Evolutionary conservation across 2,888 invertebrate species (phyloP).

Genomic region (Drosophila mettleri): DNA sequence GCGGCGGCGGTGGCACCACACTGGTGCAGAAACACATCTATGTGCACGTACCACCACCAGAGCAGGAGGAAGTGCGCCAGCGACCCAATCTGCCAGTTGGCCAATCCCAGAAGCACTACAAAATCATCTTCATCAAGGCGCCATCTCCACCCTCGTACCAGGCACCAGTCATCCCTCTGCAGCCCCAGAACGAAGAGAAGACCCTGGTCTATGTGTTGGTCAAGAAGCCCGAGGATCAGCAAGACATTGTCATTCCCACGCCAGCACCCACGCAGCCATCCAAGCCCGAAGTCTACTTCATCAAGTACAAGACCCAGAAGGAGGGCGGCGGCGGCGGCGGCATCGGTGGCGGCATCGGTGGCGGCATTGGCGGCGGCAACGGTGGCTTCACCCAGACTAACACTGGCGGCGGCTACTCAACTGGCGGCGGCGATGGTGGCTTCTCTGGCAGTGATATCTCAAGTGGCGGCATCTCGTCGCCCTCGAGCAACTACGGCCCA

Average conservation of each 20-base stretch:
- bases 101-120: slow-evolving; percentile 94
- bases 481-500: slow-evolving; percentile 88
- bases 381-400: slow-evolving; percentile 45
- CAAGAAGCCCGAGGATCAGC: slow-evolving; percentile 94
- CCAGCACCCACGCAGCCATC: slow-evolving; percentile 92
- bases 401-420: slow-evolving; percentile 58
- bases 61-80: slow-evolving; percentile 90
- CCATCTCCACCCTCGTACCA: slow-evolving; percentile 93
- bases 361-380: slow-evolving; percentile 50
- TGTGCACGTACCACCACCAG: slow-evolving; percentile 95
- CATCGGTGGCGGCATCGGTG: slow-evolving; percentile 60
- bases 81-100: slow-evolving; percentile 88
- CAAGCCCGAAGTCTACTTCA: slow-evolving; percentile 96
- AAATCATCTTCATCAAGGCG: slow-evolving; percentile 96
- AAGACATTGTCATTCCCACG: slow-evolving; percentile 91
- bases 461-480: slow-evolving; percentile 70
- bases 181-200: slow-evolving; percentile 94
- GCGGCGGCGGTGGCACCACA: slow-evolving; percentile 83
- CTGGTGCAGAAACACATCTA: slow-evolving; percentile 94
- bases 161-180: slow-evolving; percentile 92
- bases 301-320: slow-evolving; percentile 86
- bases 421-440: slow-evolving; percentile 6
- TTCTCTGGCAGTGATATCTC: slow-evolving; percentile 6
- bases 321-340: slow-evolving; percentile 67
- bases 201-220: slow-evolving; percentile 95